phyloP scores from a whole-genome alignment of 92 coral and sea anemone genomes.

The Epizoanthus fatuus region DNA sequence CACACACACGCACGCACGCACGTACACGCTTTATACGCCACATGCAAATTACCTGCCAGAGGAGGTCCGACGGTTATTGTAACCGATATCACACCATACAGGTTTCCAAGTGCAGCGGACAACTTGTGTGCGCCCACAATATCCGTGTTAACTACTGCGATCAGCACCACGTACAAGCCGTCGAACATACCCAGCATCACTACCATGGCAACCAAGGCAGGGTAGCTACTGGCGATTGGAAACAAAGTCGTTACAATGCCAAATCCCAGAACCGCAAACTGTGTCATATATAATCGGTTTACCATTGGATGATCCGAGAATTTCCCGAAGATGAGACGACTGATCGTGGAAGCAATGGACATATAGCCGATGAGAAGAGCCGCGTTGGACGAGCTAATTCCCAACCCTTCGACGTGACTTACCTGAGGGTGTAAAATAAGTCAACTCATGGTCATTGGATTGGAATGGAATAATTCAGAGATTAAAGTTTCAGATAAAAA shows the following conservation, averaged over 20 bases:
- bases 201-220: conserved; percentile 75
- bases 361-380: conserved; percentile 91
- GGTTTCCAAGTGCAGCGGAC: conserved; percentile 86
- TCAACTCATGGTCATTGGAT: too few relatives aligned
- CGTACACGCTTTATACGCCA: background rate
- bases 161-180: conserved; percentile 91
- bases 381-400: conserved; percentile 70
- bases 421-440: conserved; percentile 58
- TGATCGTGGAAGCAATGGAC: conserved; percentile 94
- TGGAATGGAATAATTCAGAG: too few relatives aligned
- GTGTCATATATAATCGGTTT: conserved; percentile 92
- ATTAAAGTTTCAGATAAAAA: too few relatives aligned
- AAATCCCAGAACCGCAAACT: conserved; percentile 87
- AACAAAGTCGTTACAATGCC: conserved; percentile 82
- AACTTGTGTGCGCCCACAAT: conserved; percentile 92
- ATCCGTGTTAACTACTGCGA: conserved; percentile 90
- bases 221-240: conserved; percentile 80
- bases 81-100: conserved; percentile 88
- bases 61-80: conserved; percentile 95
- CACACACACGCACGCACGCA: background rate
- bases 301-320: conserved; percentile 96
- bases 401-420: conserved; percentile 83
- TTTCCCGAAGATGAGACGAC: conserved; percentile 92
- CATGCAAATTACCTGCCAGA: conserved; percentile 78
- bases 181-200: conserved; percentile 92